phyloP scores from a whole-genome alignment of 2,888 invertebrate genomes.

The Caenorhabditis sp. region DNA sequence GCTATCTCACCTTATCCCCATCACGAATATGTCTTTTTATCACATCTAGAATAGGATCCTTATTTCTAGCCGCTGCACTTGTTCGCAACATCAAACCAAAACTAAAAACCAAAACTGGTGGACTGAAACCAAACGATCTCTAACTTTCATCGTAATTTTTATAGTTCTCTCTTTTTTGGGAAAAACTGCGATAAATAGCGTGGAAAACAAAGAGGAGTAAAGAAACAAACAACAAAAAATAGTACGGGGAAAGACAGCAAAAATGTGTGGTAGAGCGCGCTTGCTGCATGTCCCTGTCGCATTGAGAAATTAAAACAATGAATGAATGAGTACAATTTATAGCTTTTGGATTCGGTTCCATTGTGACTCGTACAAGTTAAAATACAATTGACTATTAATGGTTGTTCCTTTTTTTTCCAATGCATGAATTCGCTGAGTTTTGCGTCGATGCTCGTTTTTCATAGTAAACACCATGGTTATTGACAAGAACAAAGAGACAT shows the following conservation, averaged over 20 bases:
- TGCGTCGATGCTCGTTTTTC: slow-evolving; percentile 16
- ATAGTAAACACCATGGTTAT: slow-evolving; percentile 23
- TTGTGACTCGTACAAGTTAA: slow-evolving; percentile 29
- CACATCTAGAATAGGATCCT: slow-evolving; percentile 42
- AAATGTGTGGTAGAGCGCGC: background rate
- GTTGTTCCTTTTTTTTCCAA: slow-evolving; percentile 8
- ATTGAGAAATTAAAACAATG: background rate
- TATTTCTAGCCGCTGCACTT: slow-evolving; percentile 48
- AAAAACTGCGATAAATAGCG: background rate
- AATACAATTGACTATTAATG: slow-evolving; percentile 18
- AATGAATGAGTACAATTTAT: background rate
- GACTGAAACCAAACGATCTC: background rate
- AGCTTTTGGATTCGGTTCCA: slow-evolving; percentile 10
- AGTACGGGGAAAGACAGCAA: background rate
- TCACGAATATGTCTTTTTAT: slow-evolving; percentile 16
- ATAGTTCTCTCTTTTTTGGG: background rate
- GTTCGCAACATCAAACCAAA: slow-evolving; percentile 31
- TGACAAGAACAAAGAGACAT: slow-evolving; percentile 27
- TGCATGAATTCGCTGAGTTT: slow-evolving; percentile 6
- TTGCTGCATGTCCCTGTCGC: background rate
- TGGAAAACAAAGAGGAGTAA: background rate
- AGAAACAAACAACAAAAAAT: background rate
- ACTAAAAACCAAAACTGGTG: background rate
- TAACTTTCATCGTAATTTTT: background rate
- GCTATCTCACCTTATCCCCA: slow-evolving; percentile 30